Evolutionary conservation across 1,140 invertebrate species (phyloP).

Genomic region (Meloidogyne floridensis): DNA sequence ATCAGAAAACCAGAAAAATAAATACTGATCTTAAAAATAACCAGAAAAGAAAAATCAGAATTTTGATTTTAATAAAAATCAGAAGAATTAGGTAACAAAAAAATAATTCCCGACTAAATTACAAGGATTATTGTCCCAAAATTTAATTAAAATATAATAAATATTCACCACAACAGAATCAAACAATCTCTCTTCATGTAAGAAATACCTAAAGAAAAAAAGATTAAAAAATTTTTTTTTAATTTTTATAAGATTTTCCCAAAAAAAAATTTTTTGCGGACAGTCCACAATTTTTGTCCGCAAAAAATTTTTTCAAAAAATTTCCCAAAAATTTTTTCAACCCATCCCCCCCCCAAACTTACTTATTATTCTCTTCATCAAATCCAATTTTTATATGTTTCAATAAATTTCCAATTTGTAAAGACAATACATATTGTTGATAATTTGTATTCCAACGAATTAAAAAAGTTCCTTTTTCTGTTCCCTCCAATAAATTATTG

Average conservation of each 20-base stretch:
- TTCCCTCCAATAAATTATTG: conserved; percentile 56
- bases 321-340: no score
- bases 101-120: background rate
- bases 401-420: conserved; percentile 12
- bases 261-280: no score
- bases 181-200: conserved; percentile 38
- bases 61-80: background rate
- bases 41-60: background rate
- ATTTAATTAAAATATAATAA: conserved; percentile 9
- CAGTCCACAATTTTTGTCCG: no score
- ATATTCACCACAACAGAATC: conserved; percentile 39
- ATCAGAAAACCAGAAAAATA: background rate
- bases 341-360: background rate
- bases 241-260: no score
- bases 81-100: background rate
- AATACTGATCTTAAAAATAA: background rate
- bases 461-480: conserved; percentile 66
- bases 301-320: background rate
- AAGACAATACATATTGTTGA: conserved; percentile 33
- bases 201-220: conserved; percentile 34
- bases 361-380: background rate
- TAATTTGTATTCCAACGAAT: conserved; percentile 65
- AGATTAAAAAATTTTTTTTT: background rate
- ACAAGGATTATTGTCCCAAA: background rate
- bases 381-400: conserved; percentile 47